Percentiles rank a stretch among this genome's conserved stretches.
Evolutionary conservation across 2,797 vertebrate species (phyloP).

Genomic region (Pseudopleuronectes americanus): DNA sequence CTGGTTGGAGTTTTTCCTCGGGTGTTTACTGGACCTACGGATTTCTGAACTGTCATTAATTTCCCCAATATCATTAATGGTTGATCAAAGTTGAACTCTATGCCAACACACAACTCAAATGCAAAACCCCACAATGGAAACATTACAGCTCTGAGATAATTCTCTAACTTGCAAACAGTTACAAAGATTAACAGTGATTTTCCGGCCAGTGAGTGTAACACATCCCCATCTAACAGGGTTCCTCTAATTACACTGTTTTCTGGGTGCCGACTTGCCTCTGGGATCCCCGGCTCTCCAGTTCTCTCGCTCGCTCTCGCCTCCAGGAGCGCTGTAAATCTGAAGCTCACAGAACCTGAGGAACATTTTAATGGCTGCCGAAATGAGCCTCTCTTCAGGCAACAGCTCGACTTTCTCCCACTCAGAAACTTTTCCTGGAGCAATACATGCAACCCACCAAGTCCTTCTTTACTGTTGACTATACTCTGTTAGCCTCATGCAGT

Average conservation of each 20-base stretch:
- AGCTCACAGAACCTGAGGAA: constrained; percentile 72
- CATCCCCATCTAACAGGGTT: constrained; percentile 64
- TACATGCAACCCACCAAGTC: constrained; percentile 45
- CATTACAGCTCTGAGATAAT: not conserved
- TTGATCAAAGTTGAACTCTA: not conserved
- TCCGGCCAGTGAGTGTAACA: constrained; percentile 53
- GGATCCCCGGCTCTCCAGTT: constrained; percentile 53
- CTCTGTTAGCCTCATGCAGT: constrained; percentile 38
- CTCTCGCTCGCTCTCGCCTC: constrained; percentile 58
- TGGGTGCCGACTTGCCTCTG: constrained; percentile 67
- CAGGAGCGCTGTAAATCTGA: constrained; percentile 64
- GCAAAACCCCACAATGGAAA: constrained; percentile 10
- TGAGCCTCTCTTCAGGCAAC: constrained; percentile 72
- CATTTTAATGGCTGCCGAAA: constrained; percentile 74
- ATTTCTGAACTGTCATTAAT: not conserved
- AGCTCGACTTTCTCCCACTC: constrained; percentile 70
- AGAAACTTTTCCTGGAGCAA: constrained; percentile 68
- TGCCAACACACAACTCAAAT: not conserved
- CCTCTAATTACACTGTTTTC: constrained; percentile 69
- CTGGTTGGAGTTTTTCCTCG: not conserved
- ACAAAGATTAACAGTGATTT: constrained; percentile 49
- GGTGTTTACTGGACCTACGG: no score
- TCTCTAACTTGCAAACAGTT: constrained; percentile 27
- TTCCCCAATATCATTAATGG: not conserved
- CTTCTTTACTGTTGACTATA: constrained; percentile 41